Percentiles rank a stretch among this genome's conserved stretches.
These are phyloP conservation scores for Palythoa grandiflora DNA, from an alignment of 92 coral and sea anemone genomes.

Conservation along the genomic window DNA sequence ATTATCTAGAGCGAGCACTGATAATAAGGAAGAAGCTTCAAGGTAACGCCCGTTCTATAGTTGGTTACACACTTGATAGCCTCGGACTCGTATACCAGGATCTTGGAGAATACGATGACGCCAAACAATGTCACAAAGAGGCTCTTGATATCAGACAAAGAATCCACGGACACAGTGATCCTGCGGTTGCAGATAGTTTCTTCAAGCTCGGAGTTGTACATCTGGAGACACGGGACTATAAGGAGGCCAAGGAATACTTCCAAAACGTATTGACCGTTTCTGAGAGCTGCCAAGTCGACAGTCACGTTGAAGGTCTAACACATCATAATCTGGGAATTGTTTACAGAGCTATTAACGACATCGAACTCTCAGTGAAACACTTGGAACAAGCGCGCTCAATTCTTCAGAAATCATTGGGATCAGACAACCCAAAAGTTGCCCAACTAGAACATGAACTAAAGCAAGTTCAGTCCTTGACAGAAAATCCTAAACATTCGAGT, in stretches of 20 bases:
- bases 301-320: conserved; percentile 21
- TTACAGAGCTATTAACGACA: not conserved
- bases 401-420: not conserved
- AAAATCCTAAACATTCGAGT: not conserved
- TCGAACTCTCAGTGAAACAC: conserved; percentile 28
- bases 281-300: conserved; percentile 1
- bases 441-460: conserved; percentile 15
- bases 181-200: conserved; percentile 30
- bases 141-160: conserved; percentile 41
- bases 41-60: conserved; percentile 14
- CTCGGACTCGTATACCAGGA: conserved; percentile 29
- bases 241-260: conserved; percentile 18
- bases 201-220: conserved; percentile 40
- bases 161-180: conserved; percentile 29
- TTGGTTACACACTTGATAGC: conserved; percentile 34
- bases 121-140: conserved; percentile 12
- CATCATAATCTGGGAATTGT: conserved; percentile 41
- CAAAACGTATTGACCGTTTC: conserved; percentile 6
- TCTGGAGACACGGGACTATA: conserved; percentile 25
- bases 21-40: conserved; percentile 14
- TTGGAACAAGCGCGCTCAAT: conserved; percentile 22
- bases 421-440: conserved; percentile 1
- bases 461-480: conserved; percentile 13
- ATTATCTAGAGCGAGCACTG: conserved; percentile 24
- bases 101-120: conserved; percentile 34